Evolutionary conservation across 2,797 vertebrate species (phyloP).

Genomic region (Acipenser oxyrinchus): DNA sequence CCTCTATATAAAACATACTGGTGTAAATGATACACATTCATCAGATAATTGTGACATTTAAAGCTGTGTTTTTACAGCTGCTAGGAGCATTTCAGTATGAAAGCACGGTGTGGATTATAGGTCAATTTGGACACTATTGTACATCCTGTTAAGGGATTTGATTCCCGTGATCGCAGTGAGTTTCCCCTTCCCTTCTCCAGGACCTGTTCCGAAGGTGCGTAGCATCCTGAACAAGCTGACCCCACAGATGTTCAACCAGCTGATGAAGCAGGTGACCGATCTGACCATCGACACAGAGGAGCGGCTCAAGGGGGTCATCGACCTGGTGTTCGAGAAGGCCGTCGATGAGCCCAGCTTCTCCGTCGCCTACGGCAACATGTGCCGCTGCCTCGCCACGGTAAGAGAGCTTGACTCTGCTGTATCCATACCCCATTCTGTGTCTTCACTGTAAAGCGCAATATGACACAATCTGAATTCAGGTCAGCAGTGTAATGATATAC

Average conservation of each 20-base stretch:
- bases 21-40: too few species aligned
- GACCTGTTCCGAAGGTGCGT: conserved; percentile 92
- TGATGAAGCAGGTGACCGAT: conserved; percentile 95
- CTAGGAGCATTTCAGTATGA: too few species aligned
- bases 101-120: too few species aligned
- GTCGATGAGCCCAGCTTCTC: conserved; percentile 95
- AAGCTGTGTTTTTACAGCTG: too few species aligned
- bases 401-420: conserved; percentile 20
- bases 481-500: too few species aligned
- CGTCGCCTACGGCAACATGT: conserved; percentile 94
- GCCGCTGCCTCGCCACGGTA: conserved; percentile 89
- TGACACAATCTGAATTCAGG: too few species aligned
- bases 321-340: conserved; percentile 96
- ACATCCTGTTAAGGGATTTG: too few species aligned
- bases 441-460: too few species aligned
- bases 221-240: conserved; percentile 97
- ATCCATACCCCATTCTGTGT: background rate
- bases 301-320: conserved; percentile 91
- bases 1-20: too few species aligned
- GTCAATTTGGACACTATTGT: too few species aligned
- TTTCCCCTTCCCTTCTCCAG: conserved; percentile 33
- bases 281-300: conserved; percentile 94
- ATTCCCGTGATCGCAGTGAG: too few species aligned
- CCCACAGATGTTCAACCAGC: conserved; percentile 93
- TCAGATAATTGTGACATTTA: too few species aligned